Evolutionary conservation across 2,797 vertebrate species (phyloP).

Genomic region (Coendou prehensilis): DNA sequence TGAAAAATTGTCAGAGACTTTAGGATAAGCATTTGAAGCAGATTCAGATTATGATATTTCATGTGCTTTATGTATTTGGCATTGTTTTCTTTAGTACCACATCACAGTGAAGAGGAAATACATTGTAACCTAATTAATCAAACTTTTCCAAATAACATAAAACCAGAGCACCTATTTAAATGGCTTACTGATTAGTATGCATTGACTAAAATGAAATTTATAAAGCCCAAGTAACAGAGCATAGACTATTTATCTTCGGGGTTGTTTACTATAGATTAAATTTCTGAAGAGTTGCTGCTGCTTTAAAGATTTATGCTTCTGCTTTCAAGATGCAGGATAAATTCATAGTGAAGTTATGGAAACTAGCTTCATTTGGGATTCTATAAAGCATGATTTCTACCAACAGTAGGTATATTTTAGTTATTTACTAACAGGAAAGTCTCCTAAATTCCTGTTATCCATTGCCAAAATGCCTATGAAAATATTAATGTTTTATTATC

Average conservation of each 20-base stretch:
- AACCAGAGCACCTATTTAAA: background rate
- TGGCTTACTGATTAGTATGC: background rate
- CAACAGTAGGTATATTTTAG: background rate
- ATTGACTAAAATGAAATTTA: background rate
- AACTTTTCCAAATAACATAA: background rate
- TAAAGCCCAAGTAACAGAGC: slow-evolving; percentile 11
- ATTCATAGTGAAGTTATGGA: background rate
- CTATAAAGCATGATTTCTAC: background rate
- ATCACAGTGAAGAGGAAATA: background rate
- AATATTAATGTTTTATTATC: background rate
- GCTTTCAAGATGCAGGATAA: slow-evolving; percentile 21
- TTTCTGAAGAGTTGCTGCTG: background rate
- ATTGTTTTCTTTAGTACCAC: slow-evolving; percentile 30
- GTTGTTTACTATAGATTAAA: background rate
- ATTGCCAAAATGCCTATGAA: background rate
- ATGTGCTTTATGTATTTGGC: background rate
- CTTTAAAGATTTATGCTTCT: slow-evolving; percentile 58
- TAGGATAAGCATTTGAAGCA: background rate
- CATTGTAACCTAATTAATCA: background rate
- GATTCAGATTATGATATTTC: background rate
- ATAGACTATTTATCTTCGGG: background rate
- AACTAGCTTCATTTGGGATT: slow-evolving; percentile 3
- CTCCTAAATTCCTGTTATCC: background rate
- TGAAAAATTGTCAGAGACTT: slow-evolving; percentile 42
- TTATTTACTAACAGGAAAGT: slow-evolving; percentile 26